A percentile compares a stretch with the other conserved stretches of the same genome.
These are phyloP conservation scores for Eubasilissa splendida DNA, from an alignment of 2,888 invertebrate genomes.

Conservation along the genomic window DNA sequence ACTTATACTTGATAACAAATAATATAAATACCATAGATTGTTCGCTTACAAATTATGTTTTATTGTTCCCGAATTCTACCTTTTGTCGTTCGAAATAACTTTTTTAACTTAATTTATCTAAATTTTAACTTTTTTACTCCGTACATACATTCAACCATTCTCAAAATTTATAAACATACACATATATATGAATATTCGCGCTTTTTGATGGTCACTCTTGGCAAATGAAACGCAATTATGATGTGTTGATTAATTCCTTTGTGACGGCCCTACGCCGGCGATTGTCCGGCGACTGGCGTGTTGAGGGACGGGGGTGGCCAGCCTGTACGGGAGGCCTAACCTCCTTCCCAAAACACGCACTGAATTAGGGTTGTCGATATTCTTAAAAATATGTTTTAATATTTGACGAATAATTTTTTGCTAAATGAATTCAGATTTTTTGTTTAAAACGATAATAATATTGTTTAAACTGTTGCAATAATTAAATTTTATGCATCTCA, in stretches of 20 bases:
- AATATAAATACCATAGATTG: no score
- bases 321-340: slow-evolving; percentile 1
- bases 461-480: no score
- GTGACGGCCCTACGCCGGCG: slow-evolving; percentile 50
- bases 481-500: no score
- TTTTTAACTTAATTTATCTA: not conserved
- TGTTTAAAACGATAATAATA: no score
- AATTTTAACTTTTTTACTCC: not conserved
- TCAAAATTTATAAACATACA: not conserved
- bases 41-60: no score
- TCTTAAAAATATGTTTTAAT: not conserved
- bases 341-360: slow-evolving; percentile 21
- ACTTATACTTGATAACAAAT: no score
- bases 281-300: slow-evolving; percentile 40
- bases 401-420: no score
- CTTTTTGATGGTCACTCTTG: slow-evolving; percentile 37
- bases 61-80: no score
- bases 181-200: not conserved
- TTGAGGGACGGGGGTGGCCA: slow-evolving; percentile 18
- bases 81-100: not conserved
- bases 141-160: not conserved
- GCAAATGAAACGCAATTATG: slow-evolving; percentile 59
- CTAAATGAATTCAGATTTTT: no score
- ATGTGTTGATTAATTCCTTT: slow-evolving; percentile 60
- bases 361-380: slow-evolving; percentile 37